Conservation (phyloP, 2,113 vertebrate genomes). For the Gymnobelideus leadbeateri region DNA sequence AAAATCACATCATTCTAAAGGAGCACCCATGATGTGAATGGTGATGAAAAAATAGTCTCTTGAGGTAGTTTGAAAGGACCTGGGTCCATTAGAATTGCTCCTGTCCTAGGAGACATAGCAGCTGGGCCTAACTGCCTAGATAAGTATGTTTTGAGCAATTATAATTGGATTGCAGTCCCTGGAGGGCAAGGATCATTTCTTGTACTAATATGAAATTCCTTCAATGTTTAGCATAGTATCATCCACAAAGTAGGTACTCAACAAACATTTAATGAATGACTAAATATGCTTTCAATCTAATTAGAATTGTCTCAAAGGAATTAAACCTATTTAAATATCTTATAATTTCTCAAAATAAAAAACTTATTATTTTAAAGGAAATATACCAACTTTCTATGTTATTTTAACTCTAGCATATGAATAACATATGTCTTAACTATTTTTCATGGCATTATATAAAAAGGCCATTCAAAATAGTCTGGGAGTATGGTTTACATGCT, state of each 20-base stretch:
- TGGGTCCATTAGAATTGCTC: neutral
- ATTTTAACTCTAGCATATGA: neutral
- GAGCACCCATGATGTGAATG: neutral
- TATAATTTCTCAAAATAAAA: neutral
- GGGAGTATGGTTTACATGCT: neutral
- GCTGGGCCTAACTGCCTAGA: neutral
- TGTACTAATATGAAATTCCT: neutral
- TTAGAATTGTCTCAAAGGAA: neutral
- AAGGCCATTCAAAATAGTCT: neutral
- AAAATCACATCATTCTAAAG: neutral
- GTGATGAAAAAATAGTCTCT: neutral
- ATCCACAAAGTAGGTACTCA: neutral
- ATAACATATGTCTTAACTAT: neutral
- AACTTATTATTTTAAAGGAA: neutral
- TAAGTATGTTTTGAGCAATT: neutral
- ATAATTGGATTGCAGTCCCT: neutral
- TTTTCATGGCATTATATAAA: neutral
- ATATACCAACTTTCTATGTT: neutral
- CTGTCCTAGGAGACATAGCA: neutral
- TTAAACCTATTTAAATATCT: neutral
- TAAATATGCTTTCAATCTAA: neutral
- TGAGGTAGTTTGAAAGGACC: neutral
- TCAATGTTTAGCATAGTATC: neutral
- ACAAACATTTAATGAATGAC: neutral
- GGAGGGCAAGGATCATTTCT: neutral